Evolutionary conservation across 2,113 vertebrate genomes (phyloP).

Genomic region (Nasalis larvatus): DNA sequence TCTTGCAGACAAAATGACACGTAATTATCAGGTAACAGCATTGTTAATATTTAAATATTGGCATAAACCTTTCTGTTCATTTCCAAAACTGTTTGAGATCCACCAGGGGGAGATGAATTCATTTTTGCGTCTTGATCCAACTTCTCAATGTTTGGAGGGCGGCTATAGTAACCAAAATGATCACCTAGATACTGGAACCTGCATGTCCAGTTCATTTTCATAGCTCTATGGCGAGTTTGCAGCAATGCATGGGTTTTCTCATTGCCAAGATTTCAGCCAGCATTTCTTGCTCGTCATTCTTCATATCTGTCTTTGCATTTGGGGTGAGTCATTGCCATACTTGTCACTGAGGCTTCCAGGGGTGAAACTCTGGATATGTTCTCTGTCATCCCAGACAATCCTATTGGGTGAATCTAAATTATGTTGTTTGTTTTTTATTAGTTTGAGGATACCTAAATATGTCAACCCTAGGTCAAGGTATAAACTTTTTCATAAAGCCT

Average conservation of each 20-base stretch:
- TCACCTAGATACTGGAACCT: slow-evolving; percentile 22
- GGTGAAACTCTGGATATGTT: slow-evolving; percentile 60
- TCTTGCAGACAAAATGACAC: slow-evolving; percentile 77
- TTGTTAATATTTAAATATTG: slow-evolving; percentile 68
- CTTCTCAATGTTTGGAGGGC: slow-evolving; percentile 23
- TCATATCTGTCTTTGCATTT: slow-evolving; percentile 71
- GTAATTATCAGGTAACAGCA: slow-evolving; percentile 71
- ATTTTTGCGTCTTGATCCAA: background rate
- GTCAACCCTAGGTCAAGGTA: background rate
- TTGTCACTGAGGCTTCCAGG: slow-evolving; percentile 66
- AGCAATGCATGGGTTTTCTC: background rate
- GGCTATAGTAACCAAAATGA: background rate
- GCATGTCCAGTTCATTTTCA: slow-evolving; percentile 26
- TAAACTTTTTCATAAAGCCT: slow-evolving; percentile 10
- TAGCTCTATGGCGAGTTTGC: slow-evolving; percentile 39
- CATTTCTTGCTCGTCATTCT: slow-evolving; percentile 62
- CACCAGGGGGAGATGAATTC: background rate
- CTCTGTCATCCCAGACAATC: background rate
- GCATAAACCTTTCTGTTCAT: background rate
- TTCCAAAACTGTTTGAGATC: slow-evolving; percentile 44
- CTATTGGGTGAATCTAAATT: slow-evolving; percentile 46
- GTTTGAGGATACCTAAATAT: slow-evolving; percentile 19
- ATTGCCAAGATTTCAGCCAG: slow-evolving; percentile 57
- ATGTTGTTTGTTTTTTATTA: slow-evolving; percentile 47
- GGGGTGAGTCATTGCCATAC: slow-evolving; percentile 64